Conservation (phyloP, 2,113 vertebrate species). For the Poeciliopsis occidentalis region DNA sequence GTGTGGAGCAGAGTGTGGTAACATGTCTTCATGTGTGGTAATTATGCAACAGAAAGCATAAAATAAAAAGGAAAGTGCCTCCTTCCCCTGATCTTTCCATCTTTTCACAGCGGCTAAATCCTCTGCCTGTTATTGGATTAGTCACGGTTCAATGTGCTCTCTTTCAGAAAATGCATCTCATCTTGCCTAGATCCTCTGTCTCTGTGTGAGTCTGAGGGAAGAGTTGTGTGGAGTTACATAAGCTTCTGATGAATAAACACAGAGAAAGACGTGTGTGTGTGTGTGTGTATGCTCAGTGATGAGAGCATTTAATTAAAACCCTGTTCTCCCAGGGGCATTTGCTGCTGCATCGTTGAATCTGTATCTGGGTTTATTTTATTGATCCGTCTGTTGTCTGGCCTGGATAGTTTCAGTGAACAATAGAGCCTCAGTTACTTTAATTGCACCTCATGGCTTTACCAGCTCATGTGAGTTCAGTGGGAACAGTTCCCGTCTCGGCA, state of each 20-base stretch:
- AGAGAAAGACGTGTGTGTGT: constrained; percentile 21
- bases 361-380: constrained; percentile 53
- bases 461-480: not conserved
- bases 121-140: constrained; percentile 51
- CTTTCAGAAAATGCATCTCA: constrained; percentile 45
- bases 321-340: constrained; percentile 22
- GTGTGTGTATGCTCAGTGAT: constrained; percentile 4
- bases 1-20: constrained; percentile 12
- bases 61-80: constrained; percentile 10
- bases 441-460: constrained; percentile 10
- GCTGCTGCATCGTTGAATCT: constrained; percentile 5
- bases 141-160: constrained; percentile 35
- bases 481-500: not conserved
- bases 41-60: not conserved
- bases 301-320: constrained; percentile 37
- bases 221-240: constrained; percentile 62
- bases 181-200: constrained; percentile 47
- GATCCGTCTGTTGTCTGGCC: constrained; percentile 47
- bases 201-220: constrained; percentile 3
- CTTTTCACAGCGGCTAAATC: constrained; percentile 33
- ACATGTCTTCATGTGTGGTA: constrained; percentile 14
- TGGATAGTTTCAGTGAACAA: constrained; percentile 43
- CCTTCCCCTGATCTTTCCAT: constrained; percentile 1
- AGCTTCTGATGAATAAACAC: constrained; percentile 43
- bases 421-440: constrained; percentile 32